These are phyloP conservation scores for Criorhina ranunculi DNA, from an alignment of 2,888 invertebrate species.

Conservation along the genomic window DNA sequence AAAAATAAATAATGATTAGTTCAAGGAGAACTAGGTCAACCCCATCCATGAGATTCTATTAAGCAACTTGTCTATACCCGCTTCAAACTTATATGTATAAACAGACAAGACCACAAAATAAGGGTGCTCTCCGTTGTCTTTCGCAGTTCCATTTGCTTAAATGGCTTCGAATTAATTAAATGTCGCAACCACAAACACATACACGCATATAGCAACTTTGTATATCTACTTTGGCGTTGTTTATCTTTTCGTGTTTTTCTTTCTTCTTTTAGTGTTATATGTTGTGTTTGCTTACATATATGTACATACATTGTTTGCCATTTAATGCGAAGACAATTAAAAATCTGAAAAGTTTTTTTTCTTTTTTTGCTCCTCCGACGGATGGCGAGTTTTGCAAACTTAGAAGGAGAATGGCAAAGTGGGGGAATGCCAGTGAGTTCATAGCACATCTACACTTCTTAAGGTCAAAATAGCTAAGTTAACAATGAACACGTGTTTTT, in stretches of 20 bases:
- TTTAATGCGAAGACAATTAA: conserved; percentile 38
- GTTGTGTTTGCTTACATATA: background rate
- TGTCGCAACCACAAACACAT: conserved; percentile 23
- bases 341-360: conserved; percentile 6
- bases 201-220: background rate
- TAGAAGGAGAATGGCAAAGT: background rate
- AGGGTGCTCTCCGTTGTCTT: background rate
- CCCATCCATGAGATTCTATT: background rate
- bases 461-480: no score
- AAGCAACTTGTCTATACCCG: conserved; percentile 14
- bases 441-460: no score
- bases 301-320: conserved; percentile 21
- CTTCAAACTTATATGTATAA: conserved; percentile 10
- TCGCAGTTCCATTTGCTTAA: conserved; percentile 1
- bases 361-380: background rate
- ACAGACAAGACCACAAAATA: background rate
- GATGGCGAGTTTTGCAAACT: conserved; percentile 22
- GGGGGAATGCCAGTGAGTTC: conserved; percentile 7
- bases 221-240: background rate
- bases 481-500: background rate
- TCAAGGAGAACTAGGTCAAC: conserved; percentile 22
- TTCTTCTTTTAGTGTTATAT: background rate
- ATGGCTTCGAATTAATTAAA: conserved; percentile 42
- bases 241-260: background rate
- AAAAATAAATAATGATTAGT: background rate